These are phyloP conservation scores for Dolichoris vasculosae DNA, from an alignment of 1,140 invertebrate species.

Conservation along the genomic window DNA sequence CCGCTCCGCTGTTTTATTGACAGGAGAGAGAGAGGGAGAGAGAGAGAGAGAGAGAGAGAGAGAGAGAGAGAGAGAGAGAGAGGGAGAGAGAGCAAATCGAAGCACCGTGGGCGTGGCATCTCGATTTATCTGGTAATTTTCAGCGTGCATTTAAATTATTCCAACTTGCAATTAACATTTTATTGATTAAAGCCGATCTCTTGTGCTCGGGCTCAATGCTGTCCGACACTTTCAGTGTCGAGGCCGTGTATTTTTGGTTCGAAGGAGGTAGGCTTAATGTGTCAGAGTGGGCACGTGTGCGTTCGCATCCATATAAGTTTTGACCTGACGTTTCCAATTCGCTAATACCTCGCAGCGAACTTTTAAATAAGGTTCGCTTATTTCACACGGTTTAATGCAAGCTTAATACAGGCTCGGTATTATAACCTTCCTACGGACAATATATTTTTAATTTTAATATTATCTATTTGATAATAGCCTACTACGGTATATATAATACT, in stretches of 20 bases:
- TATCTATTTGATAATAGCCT: too few species aligned
- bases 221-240: background rate
- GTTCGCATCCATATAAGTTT: background rate
- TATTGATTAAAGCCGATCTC: conserved; percentile 3
- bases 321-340: background rate
- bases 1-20: background rate
- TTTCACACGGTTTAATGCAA: background rate
- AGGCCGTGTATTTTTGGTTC: conserved; percentile 2
- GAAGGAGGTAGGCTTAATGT: background rate
- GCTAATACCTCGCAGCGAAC: background rate
- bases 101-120: background rate
- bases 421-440: background rate
- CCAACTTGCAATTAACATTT: background rate
- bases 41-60: too few species aligned
- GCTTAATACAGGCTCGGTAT: background rate
- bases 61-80: too few species aligned
- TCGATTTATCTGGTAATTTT: background rate
- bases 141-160: background rate
- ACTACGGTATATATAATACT: background rate
- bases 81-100: background rate
- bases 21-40: too few species aligned
- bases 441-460: background rate
- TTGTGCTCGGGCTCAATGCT: background rate
- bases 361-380: background rate
- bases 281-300: background rate